Evolutionary conservation across 2,888 invertebrate genomes (phyloP), one percentile per base, ranked within the genome.

Genomic region (Catocala nupta): DNA sequence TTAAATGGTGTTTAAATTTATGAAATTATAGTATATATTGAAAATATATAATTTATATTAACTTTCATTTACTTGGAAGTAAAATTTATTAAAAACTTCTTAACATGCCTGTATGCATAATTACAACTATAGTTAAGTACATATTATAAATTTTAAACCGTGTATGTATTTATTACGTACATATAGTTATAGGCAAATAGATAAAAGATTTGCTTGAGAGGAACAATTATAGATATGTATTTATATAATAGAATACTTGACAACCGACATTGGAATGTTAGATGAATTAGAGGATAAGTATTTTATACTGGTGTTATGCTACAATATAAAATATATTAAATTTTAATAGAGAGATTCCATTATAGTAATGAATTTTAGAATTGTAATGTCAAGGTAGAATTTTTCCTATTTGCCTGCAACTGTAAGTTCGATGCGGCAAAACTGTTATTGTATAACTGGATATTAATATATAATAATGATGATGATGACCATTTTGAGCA

Each of bases 211-310:
- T 58, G 74, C 71, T 77, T 68, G 39, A 57, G 74, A 56, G 77
- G 77, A 75, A 68, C 77, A 75, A 75, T 62, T 66, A 62, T 65
- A 75, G 54, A 59, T 63, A 62, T 56, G 16, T 50, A 59, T 36
- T 58, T 44, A 44, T 59, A 59, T 61, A 52, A 48, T 44, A 54
- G 36, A 39, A 39, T 25, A 25, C 25, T 39, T 39, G 9, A 39
- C 36, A 39, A 7, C 36, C 6, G 8, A 39, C 1, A 39, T 39
- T 39, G 8, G 36, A 39, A 39, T 39, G 9, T 39, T 39, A 39
- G 36, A 39, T 39, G 6, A 8, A 8, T 39, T 39, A 39, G 36
- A 7, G 12, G 33, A 1, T 48, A 45, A 43, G 49, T 13, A 43
- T 69, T 60, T 44, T 55, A 33, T 64, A 61, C 5, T 13, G 11